phyloP scores from a whole-genome alignment of 2,888 invertebrate genomes.

The Arctia plantaginis region DNA sequence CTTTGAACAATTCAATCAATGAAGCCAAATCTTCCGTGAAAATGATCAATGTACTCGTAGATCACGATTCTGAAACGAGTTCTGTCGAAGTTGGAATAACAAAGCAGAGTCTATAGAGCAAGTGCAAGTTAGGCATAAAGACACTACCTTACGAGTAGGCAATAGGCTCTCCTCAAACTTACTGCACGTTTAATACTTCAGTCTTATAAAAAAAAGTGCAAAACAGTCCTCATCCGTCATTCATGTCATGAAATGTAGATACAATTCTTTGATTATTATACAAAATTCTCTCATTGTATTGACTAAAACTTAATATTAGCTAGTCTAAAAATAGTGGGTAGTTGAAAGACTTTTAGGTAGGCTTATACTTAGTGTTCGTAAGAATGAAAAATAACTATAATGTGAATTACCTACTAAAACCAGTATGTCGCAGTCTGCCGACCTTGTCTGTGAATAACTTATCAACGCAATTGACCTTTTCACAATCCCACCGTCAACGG shows the following conservation, averaged over 20 bases:
- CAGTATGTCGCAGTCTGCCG: constrained; percentile 42
- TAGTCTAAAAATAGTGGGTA: not conserved
- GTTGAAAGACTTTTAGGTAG: too few relatives aligned
- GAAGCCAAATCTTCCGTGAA: constrained; percentile 31
- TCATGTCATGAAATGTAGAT: too few relatives aligned
- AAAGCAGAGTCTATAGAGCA: constrained; percentile 40
- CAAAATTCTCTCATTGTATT: too few relatives aligned
- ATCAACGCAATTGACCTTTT: constrained; percentile 65
- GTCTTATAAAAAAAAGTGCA: too few relatives aligned
- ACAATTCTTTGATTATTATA: too few relatives aligned
- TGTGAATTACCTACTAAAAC: constrained; percentile 24
- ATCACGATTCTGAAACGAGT: constrained; percentile 41
- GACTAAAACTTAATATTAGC: too few relatives aligned
- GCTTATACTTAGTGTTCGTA: not conserved
- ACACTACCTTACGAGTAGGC: not conserved
- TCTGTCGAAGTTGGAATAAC: constrained; percentile 45
- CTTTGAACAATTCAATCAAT: constrained; percentile 39
- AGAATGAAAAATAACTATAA: not conserved
- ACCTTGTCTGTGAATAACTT: constrained; percentile 68
- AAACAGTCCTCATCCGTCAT: too few relatives aligned
- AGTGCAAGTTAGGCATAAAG: constrained; percentile 14
- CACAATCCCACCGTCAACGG: constrained; percentile 56
- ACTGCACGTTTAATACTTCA: not conserved
- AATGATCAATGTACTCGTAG: constrained; percentile 46
- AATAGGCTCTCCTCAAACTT: not conserved